Evolutionary conservation across 2,113 vertebrate genomes (phyloP), one percentile per base, ranked within the genome.

Genomic region (Neotoma lepida): DNA sequence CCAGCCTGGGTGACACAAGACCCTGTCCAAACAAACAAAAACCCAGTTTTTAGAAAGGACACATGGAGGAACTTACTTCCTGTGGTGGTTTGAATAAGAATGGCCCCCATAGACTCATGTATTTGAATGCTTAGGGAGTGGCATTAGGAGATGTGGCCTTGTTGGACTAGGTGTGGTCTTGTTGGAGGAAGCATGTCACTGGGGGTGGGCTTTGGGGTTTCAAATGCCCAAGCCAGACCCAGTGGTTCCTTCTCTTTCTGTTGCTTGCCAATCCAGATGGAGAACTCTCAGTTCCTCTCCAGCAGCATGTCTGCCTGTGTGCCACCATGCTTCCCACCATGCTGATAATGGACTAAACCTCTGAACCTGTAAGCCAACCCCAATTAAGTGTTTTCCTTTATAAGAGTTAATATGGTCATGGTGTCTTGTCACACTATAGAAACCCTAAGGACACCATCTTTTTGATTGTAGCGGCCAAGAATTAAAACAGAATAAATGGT

Each of bases 391-490:
- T n/a, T 56, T 54, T n/a, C 51, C 1, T 80, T 80, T 80, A 0
- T 24, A n/a, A 80, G 35, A 80, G 18, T 80, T 56, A 33, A 33
- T 35, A 7, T n/a, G 33, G 5, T 7, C 20, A 56, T n/a, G 33
- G 33, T n/a, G 49, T 56, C 51, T 80, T 9, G 22, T 80, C 77
- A 80, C 18, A n/a, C 9, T 13, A n/a, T 14, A n/a, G 51, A 35
- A n/a, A 49, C 28, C 46, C 74, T 20, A 35, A 35, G 28, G 51
- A 24, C 20, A n/a, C 63, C 70, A 35, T 80, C 86, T 35, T 73
- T 88, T 88, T 85, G 28, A 88, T 54, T 66, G 39, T 70, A 74
- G n/a, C 87, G 35, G 44, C 51, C 51, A 91, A 95, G 85, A 76
- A 64, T 80, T 44, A 74, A 91, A 95, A 70, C 26, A 3, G 30